Evolutionary conservation across 2,888 invertebrate species (phyloP).

Genomic region (Dynastes grantii): DNA sequence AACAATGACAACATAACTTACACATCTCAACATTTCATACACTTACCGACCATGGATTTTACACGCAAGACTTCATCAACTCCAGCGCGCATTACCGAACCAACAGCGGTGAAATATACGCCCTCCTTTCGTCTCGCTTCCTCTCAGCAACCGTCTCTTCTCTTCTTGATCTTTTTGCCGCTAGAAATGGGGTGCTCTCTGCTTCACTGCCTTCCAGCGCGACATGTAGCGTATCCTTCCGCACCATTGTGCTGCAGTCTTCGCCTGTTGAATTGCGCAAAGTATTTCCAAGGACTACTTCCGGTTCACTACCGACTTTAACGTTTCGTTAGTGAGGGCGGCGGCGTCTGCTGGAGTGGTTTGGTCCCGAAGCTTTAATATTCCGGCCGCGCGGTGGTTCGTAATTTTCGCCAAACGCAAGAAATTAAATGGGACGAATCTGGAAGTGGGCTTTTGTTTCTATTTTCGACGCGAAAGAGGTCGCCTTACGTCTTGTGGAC

Average conservation of each 20-base stretch:
- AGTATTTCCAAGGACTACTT: conserved; percentile 60
- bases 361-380: conserved; percentile 55
- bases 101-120: conserved; percentile 1
- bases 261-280: conserved; percentile 66
- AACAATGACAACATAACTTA: too few relatives aligned
- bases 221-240: conserved; percentile 60
- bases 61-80: conserved; percentile 18
- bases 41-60: neutral
- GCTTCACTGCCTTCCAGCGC: conserved; percentile 40
- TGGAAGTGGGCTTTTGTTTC: conserved; percentile 31
- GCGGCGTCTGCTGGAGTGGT: neutral
- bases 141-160: neutral
- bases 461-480: conserved; percentile 6
- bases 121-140: too few relatives aligned
- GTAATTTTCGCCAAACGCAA: conserved; percentile 55
- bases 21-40: too few relatives aligned
- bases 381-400: conserved; percentile 56
- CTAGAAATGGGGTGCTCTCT: conserved; percentile 4
- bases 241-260: conserved; percentile 64
- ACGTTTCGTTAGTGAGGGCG: neutral
- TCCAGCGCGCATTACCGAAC: neutral
- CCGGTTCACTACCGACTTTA: conserved; percentile 55
- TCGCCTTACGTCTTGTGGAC: neutral
- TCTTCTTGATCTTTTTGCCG: conserved; percentile 31
- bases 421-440: conserved; percentile 34